Evolutionary conservation across 2,888 invertebrate species (phyloP), one percentile per base, ranked within the genome.

Genomic region (Synergus japonicus): DNA sequence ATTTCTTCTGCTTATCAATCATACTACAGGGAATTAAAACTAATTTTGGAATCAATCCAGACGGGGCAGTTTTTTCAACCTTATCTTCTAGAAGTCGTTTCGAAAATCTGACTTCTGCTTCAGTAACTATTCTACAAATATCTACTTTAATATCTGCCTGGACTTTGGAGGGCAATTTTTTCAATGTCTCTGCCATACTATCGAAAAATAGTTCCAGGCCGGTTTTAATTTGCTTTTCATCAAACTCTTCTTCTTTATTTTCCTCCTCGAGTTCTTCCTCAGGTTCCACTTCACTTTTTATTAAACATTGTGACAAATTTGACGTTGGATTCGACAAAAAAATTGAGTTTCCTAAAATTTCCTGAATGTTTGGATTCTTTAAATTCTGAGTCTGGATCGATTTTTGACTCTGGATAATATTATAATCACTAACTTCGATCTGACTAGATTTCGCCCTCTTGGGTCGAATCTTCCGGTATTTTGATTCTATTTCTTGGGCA

Each of bases 111-210:
- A 90, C 85, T 79, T 92, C 91, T 5, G 92, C 90, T 77, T 85
- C 89, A 0, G 90, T 88, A 4, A 92, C 90, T 29, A 92, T 88
- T 85, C 89, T 89, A 76, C 88, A 90, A 73, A 92, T 90, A 22
- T 91, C 89, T 89, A 89, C 90, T 84, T 92, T 91, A 12, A 92
- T 88, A 78, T 89, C 89, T 0, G 90, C 89, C 78, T 92, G 92
- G 2, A 87, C 87, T 73, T 89, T 88, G 0, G 88, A 83, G 1
- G 92, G 91, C 15, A 92, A 83, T 78, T 86, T 85, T 43, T 89
- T 86, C 5, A 92, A 90, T 10, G 88, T 88, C 54, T 91, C 88
- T 0, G 91, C 90, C 87, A 92, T 90, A 63, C 89, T 91, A 15
- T 88, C 88, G 46, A 92, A 92, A 84, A 92, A 92, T 10, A 88